Evolutionary conservation across 2,113 vertebrate species (phyloP).

Genomic region (Melospiza melodia): DNA sequence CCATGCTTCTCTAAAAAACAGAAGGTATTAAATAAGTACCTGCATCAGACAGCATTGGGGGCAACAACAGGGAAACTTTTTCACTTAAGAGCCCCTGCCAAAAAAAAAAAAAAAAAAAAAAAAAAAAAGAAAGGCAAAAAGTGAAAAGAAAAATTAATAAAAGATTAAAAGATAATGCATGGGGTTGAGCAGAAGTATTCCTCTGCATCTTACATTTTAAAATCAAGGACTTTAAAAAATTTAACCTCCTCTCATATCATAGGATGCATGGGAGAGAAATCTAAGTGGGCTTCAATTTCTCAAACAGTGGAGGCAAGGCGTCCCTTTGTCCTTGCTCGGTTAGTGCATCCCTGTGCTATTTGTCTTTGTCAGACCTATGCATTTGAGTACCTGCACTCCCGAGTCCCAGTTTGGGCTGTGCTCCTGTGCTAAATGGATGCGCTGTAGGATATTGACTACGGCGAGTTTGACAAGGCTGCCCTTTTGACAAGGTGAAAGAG

Average conservation of each 20-base stretch:
- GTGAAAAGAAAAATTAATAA: background rate
- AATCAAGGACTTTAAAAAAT: conserved; percentile 65
- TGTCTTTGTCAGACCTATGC: conserved; percentile 86
- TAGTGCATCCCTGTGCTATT: conserved; percentile 78
- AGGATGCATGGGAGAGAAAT: conserved; percentile 62
- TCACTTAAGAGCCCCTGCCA: background rate
- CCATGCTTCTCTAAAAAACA: background rate
- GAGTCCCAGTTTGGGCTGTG: conserved; percentile 70
- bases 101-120: background rate
- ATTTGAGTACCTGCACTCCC: conserved; percentile 73
- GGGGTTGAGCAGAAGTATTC: conserved; percentile 58
- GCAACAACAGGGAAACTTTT: conserved; percentile 7
- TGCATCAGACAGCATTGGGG: background rate
- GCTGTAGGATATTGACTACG: conserved; percentile 72
- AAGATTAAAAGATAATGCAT: background rate
- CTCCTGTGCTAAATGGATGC: conserved; percentile 79
- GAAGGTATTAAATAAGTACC: background rate
- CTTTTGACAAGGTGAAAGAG: conserved; percentile 77
- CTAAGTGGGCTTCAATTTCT: conserved; percentile 65
- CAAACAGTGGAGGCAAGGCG: conserved; percentile 56
- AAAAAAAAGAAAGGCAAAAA: too few relatives aligned
- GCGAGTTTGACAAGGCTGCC: conserved; percentile 66
- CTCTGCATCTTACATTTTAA: conserved; percentile 56
- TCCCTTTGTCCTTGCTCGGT: conserved; percentile 89
- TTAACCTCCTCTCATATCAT: conserved; percentile 64